Evolutionary conservation across 2,113 vertebrate genomes (phyloP), one percentile per base, ranked within the genome.

Genomic region (Stegastes partitus): DNA sequence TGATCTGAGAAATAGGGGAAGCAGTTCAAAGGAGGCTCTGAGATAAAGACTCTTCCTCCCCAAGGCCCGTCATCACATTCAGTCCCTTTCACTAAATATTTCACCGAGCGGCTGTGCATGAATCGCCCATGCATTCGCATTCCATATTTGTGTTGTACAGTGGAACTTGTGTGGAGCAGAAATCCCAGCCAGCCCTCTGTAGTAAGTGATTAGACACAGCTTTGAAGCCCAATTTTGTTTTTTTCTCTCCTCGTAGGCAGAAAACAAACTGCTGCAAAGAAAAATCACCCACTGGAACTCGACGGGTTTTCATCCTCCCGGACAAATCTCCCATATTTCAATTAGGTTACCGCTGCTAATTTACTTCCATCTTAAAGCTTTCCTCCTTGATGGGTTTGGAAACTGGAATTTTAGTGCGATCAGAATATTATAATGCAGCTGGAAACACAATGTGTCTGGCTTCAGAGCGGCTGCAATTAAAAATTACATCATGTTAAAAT

Each of bases 401-500:
- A 71, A 76, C 2, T 22, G 45, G 56, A 45, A 65, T 74, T 55
- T 56, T 21, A 37, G 11, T 3, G 16, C 23, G 37, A 80, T 65
- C 50, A 26, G 28, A 69, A 77, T 42, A 50, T 50, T 25, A 76
- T 16, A 71, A 77, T 22, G 28, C 59, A 55, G 31, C 44, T 34
- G 56, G 21, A 76, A 74, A 81, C 34, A 77, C 74, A 83, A 74
- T 77, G 62, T 14, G 50, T 64, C 65, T 21, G 51, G 7, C 49
- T 77, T 47, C 39, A 50, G 64, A 71, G 31, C 25, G 1, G 16
- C 74, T 23, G 49, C 70, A 26, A 61, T 62, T 68, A 56, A 76
- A 74, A 54, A 54, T 55, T 64, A 78, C 66, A 45, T 58, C 47
- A 86, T 0, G 45, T 64, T 76, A 45, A 81, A 84, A 81, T 21